Evolutionary conservation across 2,888 invertebrate species (phyloP), one percentile per base, ranked within the genome.

Genomic region (Hipparchia semele): DNA sequence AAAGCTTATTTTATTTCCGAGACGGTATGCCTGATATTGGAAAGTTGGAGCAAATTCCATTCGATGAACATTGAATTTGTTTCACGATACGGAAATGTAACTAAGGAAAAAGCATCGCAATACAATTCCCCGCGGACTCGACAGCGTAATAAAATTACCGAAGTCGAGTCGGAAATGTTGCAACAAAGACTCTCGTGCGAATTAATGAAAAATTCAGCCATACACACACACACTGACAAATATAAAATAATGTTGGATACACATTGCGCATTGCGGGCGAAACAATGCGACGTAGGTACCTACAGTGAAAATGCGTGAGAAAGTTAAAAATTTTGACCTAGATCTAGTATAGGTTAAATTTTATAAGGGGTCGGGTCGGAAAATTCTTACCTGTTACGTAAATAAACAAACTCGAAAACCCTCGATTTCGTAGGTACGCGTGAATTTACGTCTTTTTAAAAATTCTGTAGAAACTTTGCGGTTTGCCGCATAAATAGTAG

Each of bases 191-290:
- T 53, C 6, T 66, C 54, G 56, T 46, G 61, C 23, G 61, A 67
- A 67, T 67, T 67, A 70, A 58, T 68, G 58, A 73, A 70, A 70
- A 73, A 73, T 67, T 73, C 73, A 73, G 23, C 54, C 64, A 73
- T 39, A 68, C 69, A 73, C 49, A 68, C 69, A 67, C 64, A 71
- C 13, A 68, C 72, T 33, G 6, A 23, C 23, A 49, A 46, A n/a
- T 62, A 62, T 68, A 69, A 74, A 67, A 58, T 70, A 73, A 74
- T 73, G 61, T 68, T 71, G 33, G 62, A 59, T 68, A 70, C 51
- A 66, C 59, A 76, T 81, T 82, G 86, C 89, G 89, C 88, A 89
- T 76, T 89, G 88, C 89, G 86, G 87, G 75, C 67, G 74, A 77
- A 80, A 81, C 83, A 67, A 73, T 75, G 74, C 77, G 77, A 73